Percentiles rank a stretch among this genome's conserved stretches.
phyloP scores from a whole-genome alignment of 2,113 vertebrate species.

The Eubucco bourcierii region DNA sequence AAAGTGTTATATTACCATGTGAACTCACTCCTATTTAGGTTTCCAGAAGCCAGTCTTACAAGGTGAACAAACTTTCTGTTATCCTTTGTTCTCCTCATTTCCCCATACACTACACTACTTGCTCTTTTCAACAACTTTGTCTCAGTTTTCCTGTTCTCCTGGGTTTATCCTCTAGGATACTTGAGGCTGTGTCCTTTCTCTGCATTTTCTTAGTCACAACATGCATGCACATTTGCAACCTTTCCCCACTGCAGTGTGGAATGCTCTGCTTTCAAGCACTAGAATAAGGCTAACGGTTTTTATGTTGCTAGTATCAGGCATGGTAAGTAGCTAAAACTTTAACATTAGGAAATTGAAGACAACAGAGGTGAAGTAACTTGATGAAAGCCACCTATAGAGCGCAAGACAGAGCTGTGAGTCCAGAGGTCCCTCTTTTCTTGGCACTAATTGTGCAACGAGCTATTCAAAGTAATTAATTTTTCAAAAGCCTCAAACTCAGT shows the following conservation, averaged over 20 bases:
- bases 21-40: not conserved
- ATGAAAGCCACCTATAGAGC: not conserved
- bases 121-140: not conserved
- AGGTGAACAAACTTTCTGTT: not conserved
- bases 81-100: rapidly evolving
- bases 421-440: not conserved
- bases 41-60: not conserved
- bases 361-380: not conserved
- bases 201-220: not conserved
- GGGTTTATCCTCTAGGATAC: not conserved
- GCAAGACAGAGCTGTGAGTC: not conserved
- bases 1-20: not conserved
- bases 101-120: not conserved
- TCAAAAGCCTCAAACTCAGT: not conserved
- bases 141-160: not conserved
- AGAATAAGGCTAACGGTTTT: not conserved
- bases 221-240: not conserved
- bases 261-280: not conserved
- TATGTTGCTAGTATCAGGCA: not conserved
- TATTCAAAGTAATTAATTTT: not conserved
- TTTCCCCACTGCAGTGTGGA: not conserved
- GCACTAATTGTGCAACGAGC: not conserved
- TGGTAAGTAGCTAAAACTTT: not conserved
- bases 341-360: not conserved
- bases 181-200: not conserved